Evolutionary conservation across 2,888 invertebrate species (phyloP).

Genomic region (Lymantria dispar): DNA sequence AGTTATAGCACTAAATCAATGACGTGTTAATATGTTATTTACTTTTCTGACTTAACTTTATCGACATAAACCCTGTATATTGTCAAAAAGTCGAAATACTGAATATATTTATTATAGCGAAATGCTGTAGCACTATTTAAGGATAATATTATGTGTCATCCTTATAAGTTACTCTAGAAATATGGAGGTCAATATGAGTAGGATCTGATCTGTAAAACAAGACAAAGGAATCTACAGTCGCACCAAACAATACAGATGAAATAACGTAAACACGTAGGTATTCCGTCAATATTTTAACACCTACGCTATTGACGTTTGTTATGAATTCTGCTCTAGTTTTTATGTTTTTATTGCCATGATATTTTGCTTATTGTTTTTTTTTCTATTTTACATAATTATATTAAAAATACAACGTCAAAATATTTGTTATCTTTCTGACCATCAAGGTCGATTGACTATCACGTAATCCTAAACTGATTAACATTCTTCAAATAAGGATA

Average conservation of each 20-base stretch:
- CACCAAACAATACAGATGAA: conserved; percentile 3
- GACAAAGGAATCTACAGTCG: conserved; percentile 20
- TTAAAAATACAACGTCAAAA: neutral
- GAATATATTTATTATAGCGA: neutral
- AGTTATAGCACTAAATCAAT: too few relatives aligned
- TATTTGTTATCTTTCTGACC: conserved; percentile 2
- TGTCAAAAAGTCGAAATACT: neutral
- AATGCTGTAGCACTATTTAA: conserved; percentile 4
- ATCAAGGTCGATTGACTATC: conserved; percentile 21
- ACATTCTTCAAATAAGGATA: too few relatives aligned
- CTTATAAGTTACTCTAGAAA: conserved; percentile 20
- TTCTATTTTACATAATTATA: neutral
- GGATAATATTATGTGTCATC: conserved; percentile 16
- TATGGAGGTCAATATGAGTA: conserved; percentile 19
- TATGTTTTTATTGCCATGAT: conserved; percentile 21
- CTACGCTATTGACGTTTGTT: conserved; percentile 48
- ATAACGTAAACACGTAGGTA: conserved; percentile 40
- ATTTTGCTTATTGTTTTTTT: neutral
- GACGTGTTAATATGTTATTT: too few relatives aligned
- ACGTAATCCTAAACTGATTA: neutral
- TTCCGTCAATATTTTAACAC: conserved; percentile 40
- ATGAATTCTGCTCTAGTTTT: conserved; percentile 56
- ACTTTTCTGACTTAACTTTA: too few relatives aligned
- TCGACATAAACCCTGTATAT: neutral
- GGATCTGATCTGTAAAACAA: conserved; percentile 11